Conservation (phyloP, 2,888 invertebrate genomes). For the Blera fallax region DNA sequence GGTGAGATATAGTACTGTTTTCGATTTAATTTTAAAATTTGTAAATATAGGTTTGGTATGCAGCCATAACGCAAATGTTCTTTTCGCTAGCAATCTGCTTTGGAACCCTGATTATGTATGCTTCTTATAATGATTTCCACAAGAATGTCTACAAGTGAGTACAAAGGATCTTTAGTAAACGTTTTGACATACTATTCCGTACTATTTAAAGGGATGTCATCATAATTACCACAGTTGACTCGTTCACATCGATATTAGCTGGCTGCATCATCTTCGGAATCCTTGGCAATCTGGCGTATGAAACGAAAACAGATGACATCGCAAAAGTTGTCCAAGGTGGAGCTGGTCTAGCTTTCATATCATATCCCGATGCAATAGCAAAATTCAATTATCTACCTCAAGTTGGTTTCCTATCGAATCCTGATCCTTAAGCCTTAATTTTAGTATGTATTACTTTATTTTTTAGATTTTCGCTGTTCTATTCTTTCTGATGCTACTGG, state of each 20-base stretch:
- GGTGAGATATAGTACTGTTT: slow-evolving; percentile 72
- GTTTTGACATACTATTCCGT: background rate
- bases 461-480: slow-evolving; percentile 82
- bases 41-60: slow-evolving; percentile 86
- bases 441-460: slow-evolving; percentile 54
- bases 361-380: slow-evolving; percentile 85
- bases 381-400: slow-evolving; percentile 83
- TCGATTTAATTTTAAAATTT: too few relatives aligned
- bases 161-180: background rate
- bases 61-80: slow-evolving; percentile 86
- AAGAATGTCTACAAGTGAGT: slow-evolving; percentile 84
- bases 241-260: slow-evolving; percentile 90
- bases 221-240: slow-evolving; percentile 91
- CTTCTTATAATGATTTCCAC: slow-evolving; percentile 85
- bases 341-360: slow-evolving; percentile 91
- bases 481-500: slow-evolving; percentile 84
- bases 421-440: background rate
- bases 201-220: slow-evolving; percentile 86
- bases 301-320: slow-evolving; percentile 84
- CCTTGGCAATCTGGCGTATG: slow-evolving; percentile 89
- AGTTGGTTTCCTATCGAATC: background rate
- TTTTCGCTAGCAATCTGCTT: slow-evolving; percentile 86
- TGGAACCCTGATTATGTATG: slow-evolving; percentile 85
- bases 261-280: slow-evolving; percentile 93
- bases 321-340: slow-evolving; percentile 87